Conservation (phyloP, 2,888 invertebrate genomes). For the Colostygia pectinataria region DNA sequence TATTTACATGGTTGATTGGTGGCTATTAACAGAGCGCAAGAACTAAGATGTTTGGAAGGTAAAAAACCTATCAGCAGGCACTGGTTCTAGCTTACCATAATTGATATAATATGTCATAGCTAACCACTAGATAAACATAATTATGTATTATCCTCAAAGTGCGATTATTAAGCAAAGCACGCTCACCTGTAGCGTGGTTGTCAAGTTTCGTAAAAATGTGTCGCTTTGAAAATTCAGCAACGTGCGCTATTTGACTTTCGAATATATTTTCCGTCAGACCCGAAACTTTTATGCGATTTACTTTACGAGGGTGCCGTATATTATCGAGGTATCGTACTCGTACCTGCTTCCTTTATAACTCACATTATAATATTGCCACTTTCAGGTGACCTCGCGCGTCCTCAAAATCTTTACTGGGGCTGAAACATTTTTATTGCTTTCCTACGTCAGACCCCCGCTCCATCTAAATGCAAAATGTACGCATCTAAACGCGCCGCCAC, state of each 20-base stretch:
- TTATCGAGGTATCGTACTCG: conserved; percentile 23
- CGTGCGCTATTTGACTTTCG: conserved; percentile 4
- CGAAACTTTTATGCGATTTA: conserved; percentile 23
- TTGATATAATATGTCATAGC: too few species aligned
- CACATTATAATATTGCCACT: conserved; percentile 32
- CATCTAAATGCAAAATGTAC: conserved; percentile 35
- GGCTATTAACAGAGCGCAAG: too few species aligned
- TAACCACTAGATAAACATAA: too few species aligned
- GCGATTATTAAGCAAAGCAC: neutral
- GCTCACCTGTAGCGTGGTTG: neutral
- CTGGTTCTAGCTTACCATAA: too few species aligned
- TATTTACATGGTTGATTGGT: too few species aligned
- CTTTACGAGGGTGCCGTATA: conserved; percentile 31
- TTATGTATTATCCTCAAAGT: too few species aligned
- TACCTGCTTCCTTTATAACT: conserved; percentile 27
- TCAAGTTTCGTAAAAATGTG: neutral
- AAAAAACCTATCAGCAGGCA: too few species aligned
- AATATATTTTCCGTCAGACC: conserved; percentile 11
- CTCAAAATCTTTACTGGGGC: conserved; percentile 27
- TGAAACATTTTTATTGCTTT: conserved; percentile 35
- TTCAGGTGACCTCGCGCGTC: conserved; percentile 31
- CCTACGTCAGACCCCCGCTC: conserved; percentile 33
- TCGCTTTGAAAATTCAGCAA: neutral
- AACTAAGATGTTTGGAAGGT: too few species aligned
- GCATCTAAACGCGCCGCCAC: conserved; percentile 28